Conservation (phyloP, 2,797 vertebrate genomes). For the Clarias laeviceps region DNA sequence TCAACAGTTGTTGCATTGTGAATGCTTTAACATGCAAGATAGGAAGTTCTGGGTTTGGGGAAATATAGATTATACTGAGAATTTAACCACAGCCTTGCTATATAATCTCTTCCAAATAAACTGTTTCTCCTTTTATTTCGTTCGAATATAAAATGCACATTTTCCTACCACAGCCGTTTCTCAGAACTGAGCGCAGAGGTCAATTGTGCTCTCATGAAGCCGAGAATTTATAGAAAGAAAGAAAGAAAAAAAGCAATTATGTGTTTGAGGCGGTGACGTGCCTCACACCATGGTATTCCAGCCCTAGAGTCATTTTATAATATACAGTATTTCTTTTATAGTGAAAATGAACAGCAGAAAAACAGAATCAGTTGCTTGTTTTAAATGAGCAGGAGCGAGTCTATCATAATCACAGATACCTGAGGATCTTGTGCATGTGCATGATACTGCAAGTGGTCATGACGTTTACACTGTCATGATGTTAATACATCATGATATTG, state of each 20-base stretch:
- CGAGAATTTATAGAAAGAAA: conserved; percentile 8
- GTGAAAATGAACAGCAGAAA: background rate
- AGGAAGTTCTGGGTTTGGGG: too few relatives aligned
- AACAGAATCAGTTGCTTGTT: background rate
- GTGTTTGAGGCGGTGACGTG: background rate
- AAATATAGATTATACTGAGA: background rate
- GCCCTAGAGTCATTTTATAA: background rate
- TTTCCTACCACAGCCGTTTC: background rate
- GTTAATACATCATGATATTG: background rate
- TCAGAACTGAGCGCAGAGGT: background rate
- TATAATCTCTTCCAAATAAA: background rate
- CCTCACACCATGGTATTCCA: background rate
- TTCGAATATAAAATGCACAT: background rate
- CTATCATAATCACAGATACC: background rate
- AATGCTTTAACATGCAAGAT: background rate
- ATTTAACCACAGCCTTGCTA: background rate
- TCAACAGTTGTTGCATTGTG: background rate
- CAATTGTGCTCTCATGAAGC: background rate
- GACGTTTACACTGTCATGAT: background rate
- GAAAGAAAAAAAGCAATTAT: background rate
- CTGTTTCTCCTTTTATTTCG: background rate
- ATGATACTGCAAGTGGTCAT: background rate
- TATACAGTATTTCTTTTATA: background rate
- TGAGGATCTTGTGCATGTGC: background rate
- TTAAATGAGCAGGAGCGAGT: background rate